phyloP scores from a whole-genome alignment of 2,797 vertebrate species.

The Sebastes nivosus region DNA sequence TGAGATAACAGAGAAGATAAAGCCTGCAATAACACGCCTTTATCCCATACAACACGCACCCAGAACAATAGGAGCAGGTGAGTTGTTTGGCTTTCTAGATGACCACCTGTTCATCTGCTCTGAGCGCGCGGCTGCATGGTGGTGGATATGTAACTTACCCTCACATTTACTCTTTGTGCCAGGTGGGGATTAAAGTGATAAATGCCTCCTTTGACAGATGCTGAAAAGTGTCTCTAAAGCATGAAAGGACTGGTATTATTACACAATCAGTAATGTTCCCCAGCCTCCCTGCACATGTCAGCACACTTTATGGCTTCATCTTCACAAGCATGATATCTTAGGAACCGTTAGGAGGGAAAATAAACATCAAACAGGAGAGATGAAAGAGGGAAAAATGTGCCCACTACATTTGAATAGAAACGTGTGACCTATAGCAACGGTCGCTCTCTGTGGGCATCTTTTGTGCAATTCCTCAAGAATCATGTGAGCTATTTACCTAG shows the following conservation, averaged over 20 bases:
- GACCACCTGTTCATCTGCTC: conserved; percentile 82
- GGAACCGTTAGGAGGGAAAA: conserved; percentile 30
- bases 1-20: conserved; percentile 19
- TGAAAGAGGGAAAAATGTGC: conserved; percentile 32
- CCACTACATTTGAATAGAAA: conserved; percentile 49
- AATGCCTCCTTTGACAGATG: conserved; percentile 79
- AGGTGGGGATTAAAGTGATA: conserved; percentile 81
- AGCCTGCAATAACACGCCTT: conserved; percentile 62
- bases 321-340: conserved; percentile 22
- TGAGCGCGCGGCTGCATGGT: conserved; percentile 63
- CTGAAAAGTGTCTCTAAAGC: conserved; percentile 75
- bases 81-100: conserved; percentile 62
- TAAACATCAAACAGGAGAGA: conserved; percentile 42
- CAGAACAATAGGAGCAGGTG: conserved; percentile 73
- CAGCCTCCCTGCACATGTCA: conserved; percentile 56
- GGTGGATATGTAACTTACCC: conserved; percentile 68
- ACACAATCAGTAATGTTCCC: conserved; percentile 44
- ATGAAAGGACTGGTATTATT: conserved; percentile 72
- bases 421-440: conserved; percentile 39
- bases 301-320: conserved; percentile 56
- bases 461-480: conserved; percentile 54
- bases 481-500: conserved; percentile 39
- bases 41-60: conserved; percentile 53
- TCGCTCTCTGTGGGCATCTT: conserved; percentile 43
- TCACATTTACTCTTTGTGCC: conserved; percentile 74